Conservation (phyloP, 2,113 vertebrate genomes). For the zebrafish (Danio rerio) region DNA sequence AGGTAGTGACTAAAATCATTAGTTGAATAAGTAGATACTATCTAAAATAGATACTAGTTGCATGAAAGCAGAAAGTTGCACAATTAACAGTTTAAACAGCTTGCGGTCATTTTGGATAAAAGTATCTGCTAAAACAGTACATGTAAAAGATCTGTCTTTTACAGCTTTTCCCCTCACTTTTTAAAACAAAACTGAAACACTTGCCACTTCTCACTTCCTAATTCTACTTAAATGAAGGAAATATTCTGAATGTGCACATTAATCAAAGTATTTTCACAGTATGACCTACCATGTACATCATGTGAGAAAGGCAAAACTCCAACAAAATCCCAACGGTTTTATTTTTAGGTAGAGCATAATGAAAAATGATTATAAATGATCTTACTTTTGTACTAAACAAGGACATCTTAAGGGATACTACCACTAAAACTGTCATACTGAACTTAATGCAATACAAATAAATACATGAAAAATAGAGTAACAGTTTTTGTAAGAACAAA, state of each 20-base stretch:
- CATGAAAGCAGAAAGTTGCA: no score
- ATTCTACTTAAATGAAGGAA: not conserved
- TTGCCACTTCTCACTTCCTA: constrained; percentile 41
- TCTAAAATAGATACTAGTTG: no score
- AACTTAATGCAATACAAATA: not conserved
- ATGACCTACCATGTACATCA: not conserved
- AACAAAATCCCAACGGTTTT: not conserved
- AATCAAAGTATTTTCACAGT: not conserved
- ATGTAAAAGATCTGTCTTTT: not conserved
- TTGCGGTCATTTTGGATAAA: no score
- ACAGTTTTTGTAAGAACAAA: not conserved
- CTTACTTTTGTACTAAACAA: not conserved
- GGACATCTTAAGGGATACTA: not conserved
- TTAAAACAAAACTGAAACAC: constrained; percentile 21
- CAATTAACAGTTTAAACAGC: no score
- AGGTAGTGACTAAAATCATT: no score
- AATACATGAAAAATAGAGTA: not conserved
- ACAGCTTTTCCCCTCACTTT: constrained; percentile 49
- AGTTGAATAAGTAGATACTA: no score
- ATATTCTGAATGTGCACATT: not conserved
- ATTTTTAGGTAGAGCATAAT: not conserved
- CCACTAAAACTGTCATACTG: not conserved
- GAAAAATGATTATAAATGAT: not conserved
- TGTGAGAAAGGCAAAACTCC: not conserved
- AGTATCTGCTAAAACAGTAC: no score